Percentiles rank a stretch among this genome's conserved stretches.
Evolutionary conservation across 2,797 vertebrate species (phyloP).

Genomic region (Coendou prehensilis): DNA sequence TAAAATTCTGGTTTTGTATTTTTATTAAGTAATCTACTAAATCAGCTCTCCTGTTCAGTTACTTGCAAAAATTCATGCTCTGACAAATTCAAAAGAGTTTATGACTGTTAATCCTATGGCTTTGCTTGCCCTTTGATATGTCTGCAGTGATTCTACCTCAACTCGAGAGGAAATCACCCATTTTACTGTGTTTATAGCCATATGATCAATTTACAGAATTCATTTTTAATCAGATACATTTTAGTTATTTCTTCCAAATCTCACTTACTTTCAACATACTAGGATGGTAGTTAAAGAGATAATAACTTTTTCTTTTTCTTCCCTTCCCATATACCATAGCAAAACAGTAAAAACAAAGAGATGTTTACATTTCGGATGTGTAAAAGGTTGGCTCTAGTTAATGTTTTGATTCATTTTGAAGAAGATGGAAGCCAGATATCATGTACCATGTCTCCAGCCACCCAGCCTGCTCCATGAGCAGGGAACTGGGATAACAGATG

Average conservation of each 20-base stretch:
- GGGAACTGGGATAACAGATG: neutral
- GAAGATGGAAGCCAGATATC: neutral
- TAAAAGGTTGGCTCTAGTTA: neutral
- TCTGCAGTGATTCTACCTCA: slow-evolving; percentile 43
- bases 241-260: slow-evolving; percentile 43
- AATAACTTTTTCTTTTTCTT: slow-evolving; percentile 17
- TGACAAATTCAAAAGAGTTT: slow-evolving; percentile 54
- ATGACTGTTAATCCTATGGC: slow-evolving; percentile 37
- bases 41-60: slow-evolving; percentile 50
- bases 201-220: slow-evolving; percentile 64
- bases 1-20: slow-evolving; percentile 43
- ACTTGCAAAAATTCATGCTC: slow-evolving; percentile 63
- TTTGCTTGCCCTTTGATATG: slow-evolving; percentile 61
- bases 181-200: slow-evolving; percentile 49
- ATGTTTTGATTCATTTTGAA: neutral
- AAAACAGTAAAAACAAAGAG: slow-evolving; percentile 25
- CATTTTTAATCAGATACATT: slow-evolving; percentile 58
- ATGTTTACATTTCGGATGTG: neutral
- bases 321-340: neutral
- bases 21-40: slow-evolving; percentile 66
- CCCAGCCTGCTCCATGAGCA: neutral
- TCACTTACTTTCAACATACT: slow-evolving; percentile 28
- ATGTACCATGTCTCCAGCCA: neutral
- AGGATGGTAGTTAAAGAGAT: neutral
- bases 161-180: slow-evolving; percentile 24